These are phyloP conservation scores for Myocastor coypus DNA, from an alignment of 2,113 vertebrate species.

Conservation along the genomic window DNA sequence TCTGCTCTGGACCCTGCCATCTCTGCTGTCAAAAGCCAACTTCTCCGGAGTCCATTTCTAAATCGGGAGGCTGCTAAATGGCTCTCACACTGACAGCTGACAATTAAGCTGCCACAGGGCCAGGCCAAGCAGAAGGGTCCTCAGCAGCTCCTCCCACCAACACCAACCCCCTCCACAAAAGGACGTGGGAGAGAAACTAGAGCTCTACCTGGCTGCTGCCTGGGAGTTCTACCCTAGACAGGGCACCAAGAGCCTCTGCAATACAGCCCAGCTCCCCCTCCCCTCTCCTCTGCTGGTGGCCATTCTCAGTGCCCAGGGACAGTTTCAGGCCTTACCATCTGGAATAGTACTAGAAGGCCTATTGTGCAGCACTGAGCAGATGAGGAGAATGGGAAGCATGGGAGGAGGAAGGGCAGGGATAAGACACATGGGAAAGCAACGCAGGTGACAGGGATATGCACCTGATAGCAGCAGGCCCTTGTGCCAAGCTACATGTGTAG, in stretches of 20 bases:
- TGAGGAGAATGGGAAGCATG: not conserved
- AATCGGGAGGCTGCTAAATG: conserved; percentile 44
- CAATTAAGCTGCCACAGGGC: conserved; percentile 70
- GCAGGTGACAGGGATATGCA: not conserved
- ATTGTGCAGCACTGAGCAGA: not conserved
- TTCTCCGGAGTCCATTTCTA: not conserved
- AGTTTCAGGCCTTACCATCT: not conserved
- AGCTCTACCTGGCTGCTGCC: not conserved
- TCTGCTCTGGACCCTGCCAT: not conserved
- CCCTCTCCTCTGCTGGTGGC: not conserved
- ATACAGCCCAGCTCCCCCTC: not conserved
- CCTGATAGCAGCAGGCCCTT: not conserved
- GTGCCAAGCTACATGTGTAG: not conserved
- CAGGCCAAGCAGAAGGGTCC: not conserved
- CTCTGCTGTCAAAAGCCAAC: conserved; percentile 40
- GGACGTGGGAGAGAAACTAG: not conserved
- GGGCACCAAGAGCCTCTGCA: not conserved
- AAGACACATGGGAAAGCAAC: not conserved
- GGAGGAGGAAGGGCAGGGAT: not conserved
- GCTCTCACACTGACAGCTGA: conserved; percentile 72
- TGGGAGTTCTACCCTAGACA: not conserved
- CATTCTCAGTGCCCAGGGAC: not conserved
- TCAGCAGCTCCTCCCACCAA: not conserved
- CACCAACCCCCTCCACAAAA: not conserved
- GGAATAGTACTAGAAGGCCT: not conserved